A percentile compares a stretch with the other conserved stretches of the same genome.
These are phyloP conservation scores for Adelosebastes latens DNA, from an alignment of 2,797 vertebrate species.

Conservation along the genomic window DNA sequence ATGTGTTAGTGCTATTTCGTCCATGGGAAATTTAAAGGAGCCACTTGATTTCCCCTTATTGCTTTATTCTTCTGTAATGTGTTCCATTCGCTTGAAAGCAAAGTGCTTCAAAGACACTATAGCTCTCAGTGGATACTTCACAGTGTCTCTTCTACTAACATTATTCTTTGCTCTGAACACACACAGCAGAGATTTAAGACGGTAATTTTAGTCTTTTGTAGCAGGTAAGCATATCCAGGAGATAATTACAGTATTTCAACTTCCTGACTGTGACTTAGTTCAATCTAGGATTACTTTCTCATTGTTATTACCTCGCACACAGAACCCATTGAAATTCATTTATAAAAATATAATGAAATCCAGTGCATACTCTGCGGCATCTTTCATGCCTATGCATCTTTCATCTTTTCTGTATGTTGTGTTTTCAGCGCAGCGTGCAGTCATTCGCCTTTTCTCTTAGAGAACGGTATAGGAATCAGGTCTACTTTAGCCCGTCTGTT, in stretches of 20 bases:
- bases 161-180: conserved; percentile 46
- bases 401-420: conserved; percentile 22
- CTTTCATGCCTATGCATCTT: not conserved
- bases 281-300: conserved; percentile 53
- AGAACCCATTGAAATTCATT: conserved; percentile 48
- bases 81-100: conserved; percentile 29
- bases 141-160: conserved; percentile 42
- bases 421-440: conserved; percentile 36
- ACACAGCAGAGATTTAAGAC: conserved; percentile 49
- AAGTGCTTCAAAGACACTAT: conserved; percentile 38
- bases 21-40: conserved; percentile 4
- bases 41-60: conserved; percentile 25
- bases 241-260: conserved; percentile 64
- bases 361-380: not conserved
- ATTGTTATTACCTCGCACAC: conserved; percentile 46
- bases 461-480: conserved; percentile 26
- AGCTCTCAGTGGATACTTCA: conserved; percentile 37
- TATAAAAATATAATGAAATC: conserved; percentile 36
- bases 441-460: conserved; percentile 36
- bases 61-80: conserved; percentile 38
- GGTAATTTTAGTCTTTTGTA: conserved; percentile 51
- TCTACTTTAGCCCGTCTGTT: conserved; percentile 43
- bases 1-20: conserved; percentile 1
- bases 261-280: conserved; percentile 55
- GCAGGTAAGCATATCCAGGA: conserved; percentile 54